Conservation (phyloP, 2,797 vertebrate genomes). For the Coregonus ussuriensis region DNA sequence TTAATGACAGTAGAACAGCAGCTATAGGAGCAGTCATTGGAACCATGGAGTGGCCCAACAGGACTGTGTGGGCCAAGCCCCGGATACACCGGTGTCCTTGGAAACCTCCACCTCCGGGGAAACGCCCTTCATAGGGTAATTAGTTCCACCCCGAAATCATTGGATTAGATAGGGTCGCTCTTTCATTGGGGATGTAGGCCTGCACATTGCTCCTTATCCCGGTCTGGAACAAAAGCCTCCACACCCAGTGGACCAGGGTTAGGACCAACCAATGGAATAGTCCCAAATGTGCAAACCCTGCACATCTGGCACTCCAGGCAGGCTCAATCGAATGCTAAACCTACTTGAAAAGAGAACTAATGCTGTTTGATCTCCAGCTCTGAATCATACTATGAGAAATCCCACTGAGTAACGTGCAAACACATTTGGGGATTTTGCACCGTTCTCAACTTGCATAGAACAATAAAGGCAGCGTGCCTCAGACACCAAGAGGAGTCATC, state of each 20-base stretch:
- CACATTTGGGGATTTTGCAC: background rate
- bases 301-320: too few relatives aligned
- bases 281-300: too few relatives aligned
- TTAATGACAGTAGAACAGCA: constrained; percentile 72
- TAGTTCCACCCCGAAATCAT: too few relatives aligned
- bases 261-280: too few relatives aligned
- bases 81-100: constrained; percentile 70
- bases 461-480: background rate
- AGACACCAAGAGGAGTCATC: background rate
- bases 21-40: constrained; percentile 47
- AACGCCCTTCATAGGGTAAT: too few relatives aligned
- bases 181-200: too few relatives aligned
- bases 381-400: background rate
- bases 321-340: too few relatives aligned
- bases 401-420: background rate
- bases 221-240: background rate
- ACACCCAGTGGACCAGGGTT: too few relatives aligned
- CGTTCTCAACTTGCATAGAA: background rate
- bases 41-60: constrained; percentile 22
- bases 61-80: constrained; percentile 66
- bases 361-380: background rate
- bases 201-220: too few relatives aligned
- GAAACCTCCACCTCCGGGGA: constrained; percentile 9
- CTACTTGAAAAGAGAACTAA: background rate
- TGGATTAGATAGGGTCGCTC: too few relatives aligned